These are phyloP conservation scores for Orthosia cruda DNA, from an alignment of 2,888 invertebrate genomes.

Conservation along the genomic window DNA sequence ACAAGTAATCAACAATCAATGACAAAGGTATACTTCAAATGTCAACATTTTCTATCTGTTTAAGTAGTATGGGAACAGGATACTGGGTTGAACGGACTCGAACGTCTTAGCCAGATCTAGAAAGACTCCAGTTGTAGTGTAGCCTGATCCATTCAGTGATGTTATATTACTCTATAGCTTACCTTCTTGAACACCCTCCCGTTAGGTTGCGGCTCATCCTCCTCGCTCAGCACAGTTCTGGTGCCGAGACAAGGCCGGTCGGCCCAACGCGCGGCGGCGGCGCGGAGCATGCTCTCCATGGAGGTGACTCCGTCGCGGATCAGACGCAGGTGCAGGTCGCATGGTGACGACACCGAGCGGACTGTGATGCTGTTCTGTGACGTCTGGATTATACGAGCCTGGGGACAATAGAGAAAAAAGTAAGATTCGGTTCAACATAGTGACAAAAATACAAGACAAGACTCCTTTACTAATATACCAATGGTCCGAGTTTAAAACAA, in stretches of 20 bases:
- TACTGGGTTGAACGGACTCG: no score
- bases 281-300: constrained; percentile 96
- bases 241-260: constrained; percentile 97
- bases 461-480: background rate
- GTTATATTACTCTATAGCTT: constrained; percentile 5
- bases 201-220: constrained; percentile 98
- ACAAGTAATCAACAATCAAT: background rate
- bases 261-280: constrained; percentile 94
- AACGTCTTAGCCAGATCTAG: background rate
- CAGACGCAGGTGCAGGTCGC: constrained; percentile 94
- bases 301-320: constrained; percentile 95
- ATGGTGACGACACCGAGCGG: constrained; percentile 94
- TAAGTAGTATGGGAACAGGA: no score
- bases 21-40: background rate
- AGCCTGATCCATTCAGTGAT: background rate
- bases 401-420: constrained; percentile 29
- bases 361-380: constrained; percentile 94
- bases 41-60: no score
- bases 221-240: constrained; percentile 97
- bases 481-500: background rate
- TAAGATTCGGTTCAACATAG: background rate
- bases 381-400: constrained; percentile 94
- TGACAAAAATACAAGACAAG: background rate
- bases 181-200: constrained; percentile 99
- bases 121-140: background rate